Evolutionary conservation across 2,888 invertebrate species (phyloP), one percentile per base, ranked within the genome.

Genomic region (Nematopogon swammerdamellus): DNA sequence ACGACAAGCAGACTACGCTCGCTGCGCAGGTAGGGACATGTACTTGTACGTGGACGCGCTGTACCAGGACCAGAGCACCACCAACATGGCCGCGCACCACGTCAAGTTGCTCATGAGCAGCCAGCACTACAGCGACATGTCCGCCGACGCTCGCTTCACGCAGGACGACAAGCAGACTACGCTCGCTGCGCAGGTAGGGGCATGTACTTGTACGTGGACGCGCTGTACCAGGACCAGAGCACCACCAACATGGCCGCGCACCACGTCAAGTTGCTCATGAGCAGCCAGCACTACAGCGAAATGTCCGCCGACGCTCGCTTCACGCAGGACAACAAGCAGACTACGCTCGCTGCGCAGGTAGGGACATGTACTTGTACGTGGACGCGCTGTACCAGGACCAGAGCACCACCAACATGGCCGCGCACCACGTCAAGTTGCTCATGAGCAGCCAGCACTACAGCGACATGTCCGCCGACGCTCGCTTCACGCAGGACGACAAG

Each of bases 301-400:
- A n/a, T n/a, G n/a, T n/a, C n/a, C n/a, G n/a, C n/a, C n/a, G n/a
- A n/a, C n/a, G n/a, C n/a, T n/a, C n/a, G n/a, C n/a, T n/a, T n/a
- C 59, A 85, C 87, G 6, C 84, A 87, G 54, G 87, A 89, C 58
- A 85, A 87, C 57, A 70, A 82, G 19, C 82, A 89, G 61, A 73
- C 89, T 29, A 86, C 85, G 46, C 76, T 88, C 48, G 86, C 86
- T 60, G 64, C 89, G 19, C 83, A 86, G 72, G 86, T 88, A 57
- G 10, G 25, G n/a, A n/a, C n/a, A n/a, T n/a, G n/a, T n/a, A n/a
- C n/a, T n/a, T n/a, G n/a, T n/a, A n/a, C n/a, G n/a, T n/a, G n/a
- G n/a, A 85, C 55, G 92, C 91, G 1, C 76, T 85, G 1, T 92
- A 92, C 63, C 85, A 86, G 56, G 91, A 92, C 64, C 84, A 84